Evolutionary conservation across 2,888 invertebrate genomes (phyloP).

Genomic region (Adineta ricciae): DNA sequence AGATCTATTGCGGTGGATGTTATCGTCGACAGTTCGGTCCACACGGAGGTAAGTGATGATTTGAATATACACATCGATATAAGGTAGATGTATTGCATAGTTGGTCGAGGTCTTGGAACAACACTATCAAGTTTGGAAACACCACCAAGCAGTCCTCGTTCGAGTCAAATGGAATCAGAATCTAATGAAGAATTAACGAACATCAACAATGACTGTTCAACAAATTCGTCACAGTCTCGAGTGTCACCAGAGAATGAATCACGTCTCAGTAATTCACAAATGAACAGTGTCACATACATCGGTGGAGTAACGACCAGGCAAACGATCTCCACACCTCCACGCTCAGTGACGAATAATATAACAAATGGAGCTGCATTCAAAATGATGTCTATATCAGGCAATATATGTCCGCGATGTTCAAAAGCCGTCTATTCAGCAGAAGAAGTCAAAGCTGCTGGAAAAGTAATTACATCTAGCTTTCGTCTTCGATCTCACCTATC

Average conservation of each 20-base stretch:
- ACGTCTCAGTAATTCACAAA: neutral
- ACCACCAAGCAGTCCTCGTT: neutral
- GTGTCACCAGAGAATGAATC: neutral
- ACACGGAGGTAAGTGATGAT: neutral
- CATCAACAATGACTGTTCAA: neutral
- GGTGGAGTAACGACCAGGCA: neutral
- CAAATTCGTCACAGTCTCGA: neutral
- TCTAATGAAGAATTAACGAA: neutral
- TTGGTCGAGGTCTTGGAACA: neutral
- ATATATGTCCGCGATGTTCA: conserved; percentile 27
- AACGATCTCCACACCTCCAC: neutral
- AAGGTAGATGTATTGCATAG: too few relatives aligned
- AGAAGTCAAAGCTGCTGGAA: conserved; percentile 29
- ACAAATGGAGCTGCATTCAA: neutral
- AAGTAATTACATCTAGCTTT: too few relatives aligned
- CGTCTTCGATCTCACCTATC: too few relatives aligned
- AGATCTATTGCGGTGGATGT: conserved; percentile 28
- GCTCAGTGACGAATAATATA: neutral
- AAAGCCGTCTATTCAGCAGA: conserved; percentile 33
- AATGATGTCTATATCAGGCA: neutral
- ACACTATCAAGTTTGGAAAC: neutral
- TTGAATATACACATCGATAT: neutral
- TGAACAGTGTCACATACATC: neutral
- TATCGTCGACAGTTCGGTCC: conserved; percentile 31
- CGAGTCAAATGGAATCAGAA: neutral